A percentile compares a stretch with the other conserved stretches of the same genome.
These are phyloP conservation scores for Lucinisca nassula DNA, from an alignment of 2,888 invertebrate species.

Conservation along the genomic window DNA sequence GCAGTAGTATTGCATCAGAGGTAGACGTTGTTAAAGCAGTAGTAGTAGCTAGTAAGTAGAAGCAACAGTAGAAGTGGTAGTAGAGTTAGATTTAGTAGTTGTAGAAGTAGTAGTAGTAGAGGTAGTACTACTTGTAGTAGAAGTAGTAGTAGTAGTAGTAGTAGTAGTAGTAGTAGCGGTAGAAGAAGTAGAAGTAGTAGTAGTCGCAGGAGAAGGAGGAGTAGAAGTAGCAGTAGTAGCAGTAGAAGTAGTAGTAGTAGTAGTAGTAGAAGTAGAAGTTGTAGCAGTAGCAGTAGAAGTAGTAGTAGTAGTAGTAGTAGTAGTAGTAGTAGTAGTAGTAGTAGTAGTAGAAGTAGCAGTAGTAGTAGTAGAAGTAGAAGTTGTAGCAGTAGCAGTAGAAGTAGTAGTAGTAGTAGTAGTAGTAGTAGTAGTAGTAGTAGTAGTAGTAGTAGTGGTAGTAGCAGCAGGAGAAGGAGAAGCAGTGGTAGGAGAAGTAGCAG, in stretches of 20 bases:
- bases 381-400: background rate
- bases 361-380: conserved; percentile 2
- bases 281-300: background rate
- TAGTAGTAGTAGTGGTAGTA: background rate
- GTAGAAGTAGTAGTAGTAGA: no score
- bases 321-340: no score
- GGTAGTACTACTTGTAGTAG: no score
- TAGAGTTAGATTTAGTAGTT: no score
- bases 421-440: background rate
- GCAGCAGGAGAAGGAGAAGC: background rate
- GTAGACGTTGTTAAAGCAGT: no score
- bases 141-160: no score
- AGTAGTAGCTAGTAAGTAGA: no score
- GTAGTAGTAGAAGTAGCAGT: background rate
- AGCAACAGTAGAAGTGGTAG: no score
- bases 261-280: background rate
- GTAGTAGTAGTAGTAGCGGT: background rate
- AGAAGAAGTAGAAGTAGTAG: no score
- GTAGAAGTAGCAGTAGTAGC: no score
- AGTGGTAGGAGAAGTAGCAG: background rate
- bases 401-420: background rate
- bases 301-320: conserved; percentile 8
- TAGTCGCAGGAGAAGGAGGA: no score
- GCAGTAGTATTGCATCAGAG: no score
- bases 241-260: conserved; percentile 8